These are phyloP conservation scores for Sitobion miscanthi DNA, from an alignment of 1,140 invertebrate species.

Conservation along the genomic window DNA sequence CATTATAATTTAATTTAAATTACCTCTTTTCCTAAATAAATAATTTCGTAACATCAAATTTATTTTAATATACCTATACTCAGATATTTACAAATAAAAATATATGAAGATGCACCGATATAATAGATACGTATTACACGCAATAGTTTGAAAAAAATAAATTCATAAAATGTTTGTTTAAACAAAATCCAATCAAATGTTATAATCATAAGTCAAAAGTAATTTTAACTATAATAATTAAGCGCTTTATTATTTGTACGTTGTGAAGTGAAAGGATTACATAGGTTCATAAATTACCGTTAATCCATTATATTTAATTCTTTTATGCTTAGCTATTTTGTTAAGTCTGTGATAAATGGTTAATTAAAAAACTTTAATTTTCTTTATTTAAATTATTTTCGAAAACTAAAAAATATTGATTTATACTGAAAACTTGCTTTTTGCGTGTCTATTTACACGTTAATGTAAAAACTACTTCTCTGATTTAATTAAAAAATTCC, in stretches of 20 bases:
- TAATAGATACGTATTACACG: not conserved
- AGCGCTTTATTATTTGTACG: not conserved
- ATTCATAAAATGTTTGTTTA: not conserved
- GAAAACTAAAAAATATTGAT: slow-evolving; percentile 11
- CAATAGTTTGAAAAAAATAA: not conserved
- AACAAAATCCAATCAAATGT: not conserved
- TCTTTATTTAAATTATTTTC: not conserved
- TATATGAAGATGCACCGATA: no score
- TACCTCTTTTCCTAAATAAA: not conserved
- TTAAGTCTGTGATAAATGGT: not conserved
- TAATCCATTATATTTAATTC: not conserved
- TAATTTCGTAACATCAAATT: not conserved
- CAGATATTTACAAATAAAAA: no score
- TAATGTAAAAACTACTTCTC: not conserved
- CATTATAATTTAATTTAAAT: not conserved
- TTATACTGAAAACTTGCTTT: not conserved
- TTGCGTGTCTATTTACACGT: not conserved
- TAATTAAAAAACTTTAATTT: slow-evolving; percentile 21
- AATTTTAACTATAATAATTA: not conserved
- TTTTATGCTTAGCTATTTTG: not conserved
- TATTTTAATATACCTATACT: not conserved
- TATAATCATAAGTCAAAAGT: not conserved
- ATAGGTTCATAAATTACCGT: not conserved
- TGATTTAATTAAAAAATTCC: slow-evolving; percentile 34
- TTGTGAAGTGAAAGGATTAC: not conserved